Evolutionary conservation across 2,113 vertebrate genomes (phyloP), one percentile per base, ranked within the genome.

Genomic region (Oryzias curvinotus): DNA sequence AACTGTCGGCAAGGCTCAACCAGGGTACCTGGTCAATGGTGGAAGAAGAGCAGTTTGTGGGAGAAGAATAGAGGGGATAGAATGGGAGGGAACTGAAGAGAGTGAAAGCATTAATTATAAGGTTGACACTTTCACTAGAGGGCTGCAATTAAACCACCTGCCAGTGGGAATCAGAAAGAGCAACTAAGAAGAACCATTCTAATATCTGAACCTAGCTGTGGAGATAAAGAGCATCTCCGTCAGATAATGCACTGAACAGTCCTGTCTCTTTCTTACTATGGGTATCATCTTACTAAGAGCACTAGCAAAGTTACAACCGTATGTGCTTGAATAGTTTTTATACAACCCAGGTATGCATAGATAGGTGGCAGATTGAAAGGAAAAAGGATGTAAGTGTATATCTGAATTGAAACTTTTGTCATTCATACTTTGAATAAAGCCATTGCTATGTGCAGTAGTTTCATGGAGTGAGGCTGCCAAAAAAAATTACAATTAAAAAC

Each of bases 41-140:
- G 25, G 56, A 68, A 60, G 41, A 49, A 68, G 66, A 83, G 16
- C 43, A 65, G 25, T 57, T 43, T 5, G 45, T 26, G 36, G 6
- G 72, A 76, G 57, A 78, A 82, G 72, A 82, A 82, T 73, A 52
- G 68, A 4, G 52, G 62, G 69, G 62, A 52, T 47, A 3, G 36
- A 61, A 66, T 65, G 56, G 52, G 67, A 69, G 75, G 69, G 71
- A 79, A 83, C 48, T 71, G 66, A 68, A 53, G 63, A 66, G 64
- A 79, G 70, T 71, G 57, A 68, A 73, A 71, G 50, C 78, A 84
- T 85, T 87, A 79, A 89, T 89, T 86, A 89, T 75, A 76, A 74
- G 70, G 64, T 68, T 78, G 83, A 83, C 81, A 84, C 75, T 36
- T 78, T 81, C 75, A 85, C 75, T 83, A 81, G 70, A 76, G 68